These are phyloP conservation scores for Crotophaga sulcirostris DNA, from an alignment of 2,113 vertebrate species.

Conservation along the genomic window DNA sequence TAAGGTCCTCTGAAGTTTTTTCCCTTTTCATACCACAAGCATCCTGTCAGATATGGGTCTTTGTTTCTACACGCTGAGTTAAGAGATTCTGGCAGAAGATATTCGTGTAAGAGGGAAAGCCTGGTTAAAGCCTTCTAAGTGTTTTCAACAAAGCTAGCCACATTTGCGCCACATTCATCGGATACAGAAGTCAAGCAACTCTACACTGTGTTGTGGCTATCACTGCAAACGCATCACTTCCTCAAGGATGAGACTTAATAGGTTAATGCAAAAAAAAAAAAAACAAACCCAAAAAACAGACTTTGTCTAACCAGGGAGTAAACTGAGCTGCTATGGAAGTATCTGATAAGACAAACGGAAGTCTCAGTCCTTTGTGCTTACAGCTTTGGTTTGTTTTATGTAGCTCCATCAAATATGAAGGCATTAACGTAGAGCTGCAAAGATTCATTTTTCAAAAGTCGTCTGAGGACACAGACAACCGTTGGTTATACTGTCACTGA, in stretches of 20 bases:
- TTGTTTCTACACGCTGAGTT: neutral
- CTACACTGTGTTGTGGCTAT: neutral
- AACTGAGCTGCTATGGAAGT: neutral
- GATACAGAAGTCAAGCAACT: neutral
- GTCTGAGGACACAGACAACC: neutral
- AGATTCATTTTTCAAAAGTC: neutral
- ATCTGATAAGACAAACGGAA: neutral
- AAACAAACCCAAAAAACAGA: too few relatives aligned
- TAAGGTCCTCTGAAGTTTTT: neutral
- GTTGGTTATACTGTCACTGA: neutral
- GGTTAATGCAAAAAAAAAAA: neutral
- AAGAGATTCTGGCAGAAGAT: neutral
- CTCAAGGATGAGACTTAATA: neutral
- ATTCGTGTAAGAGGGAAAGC: neutral
- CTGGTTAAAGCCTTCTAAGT: neutral
- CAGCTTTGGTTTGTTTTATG: neutral
- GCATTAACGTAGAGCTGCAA: neutral
- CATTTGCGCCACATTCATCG: rapidly evolving
- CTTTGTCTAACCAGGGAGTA: neutral
- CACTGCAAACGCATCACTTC: neutral
- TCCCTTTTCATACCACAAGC: neutral
- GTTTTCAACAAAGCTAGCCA: neutral
- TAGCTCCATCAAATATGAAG: neutral
- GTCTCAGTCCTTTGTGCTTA: neutral
- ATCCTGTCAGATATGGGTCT: neutral